Base-by-base conservation (phyloP, 2,797 vertebrate species). In the Pelodytes ibericus region DNA sequence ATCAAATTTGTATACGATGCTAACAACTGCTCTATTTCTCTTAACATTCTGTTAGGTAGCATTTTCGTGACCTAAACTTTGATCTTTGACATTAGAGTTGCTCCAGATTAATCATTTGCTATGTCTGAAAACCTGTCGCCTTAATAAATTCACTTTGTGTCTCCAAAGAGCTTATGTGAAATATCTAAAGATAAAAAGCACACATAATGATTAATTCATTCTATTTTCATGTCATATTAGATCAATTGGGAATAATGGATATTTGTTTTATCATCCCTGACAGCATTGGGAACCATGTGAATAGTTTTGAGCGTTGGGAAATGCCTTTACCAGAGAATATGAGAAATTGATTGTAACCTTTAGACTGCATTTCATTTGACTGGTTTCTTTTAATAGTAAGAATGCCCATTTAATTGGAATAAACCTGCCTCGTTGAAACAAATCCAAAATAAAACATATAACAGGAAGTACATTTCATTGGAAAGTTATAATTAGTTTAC, bases 161-260 rank as follows among this genome's bases (percentile, higher is more conserved):
- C 24, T 70, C 24, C 39, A 27, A 47, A 47, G 24, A 44, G 27
- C 24, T 47, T 71, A 20, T 66, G 65, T 31, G 59, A 57, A 64
- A 39, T 29, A 70, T 61, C 31, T 30, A n/a, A 60, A 44, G 60
- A 62, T 31, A 77, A 62, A 71, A 57, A 47, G 26, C 67, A 26
- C 29, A 75, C 57, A 49, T 61, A 47, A 58, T 64, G 49, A 71
- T 71, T 71, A 18, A 77, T 65, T 64, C 30, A 71, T 57, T 56
- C 67, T 44, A 70, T 77, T 58, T 65, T 62, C 20, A 31, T 71
- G 74, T 71, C 74, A 76, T 30, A 57, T n/a, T 7, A 62, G 59
- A 64, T 77, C 71, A 64, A 77, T 77, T 77, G 64, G 27, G 41
- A 63, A 15, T 64, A 58, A 77, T 44, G 26, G 33, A 71, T 64